Conservation (phyloP, 2,113 vertebrate genomes). For the Pipa parva region DNA sequence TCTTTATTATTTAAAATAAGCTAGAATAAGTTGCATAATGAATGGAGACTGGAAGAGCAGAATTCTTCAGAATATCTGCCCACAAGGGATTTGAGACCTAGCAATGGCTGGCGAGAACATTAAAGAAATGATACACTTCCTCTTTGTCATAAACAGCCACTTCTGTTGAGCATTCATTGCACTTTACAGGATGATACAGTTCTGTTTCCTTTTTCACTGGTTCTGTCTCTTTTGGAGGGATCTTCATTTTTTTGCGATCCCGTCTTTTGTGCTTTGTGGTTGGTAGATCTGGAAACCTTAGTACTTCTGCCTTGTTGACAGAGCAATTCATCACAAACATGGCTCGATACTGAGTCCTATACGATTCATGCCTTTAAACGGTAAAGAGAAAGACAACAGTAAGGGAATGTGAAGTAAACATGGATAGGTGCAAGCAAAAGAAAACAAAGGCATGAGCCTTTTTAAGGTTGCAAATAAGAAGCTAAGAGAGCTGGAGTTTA, state of each 20-base stretch:
- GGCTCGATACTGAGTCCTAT: conserved; percentile 90
- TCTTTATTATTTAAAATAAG: background rate
- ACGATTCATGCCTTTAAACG: conserved; percentile 87
- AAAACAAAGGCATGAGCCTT: too few relatives aligned
- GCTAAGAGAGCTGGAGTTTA: too few relatives aligned
- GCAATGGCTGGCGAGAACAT: conserved; percentile 87
- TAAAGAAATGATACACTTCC: conserved; percentile 95
- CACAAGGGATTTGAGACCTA: conserved; percentile 50
- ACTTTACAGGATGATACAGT: conserved; percentile 83
- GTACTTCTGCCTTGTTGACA: conserved; percentile 80
- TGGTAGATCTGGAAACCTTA: conserved; percentile 68
- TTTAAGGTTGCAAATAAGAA: too few relatives aligned
- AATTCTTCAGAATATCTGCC: background rate
- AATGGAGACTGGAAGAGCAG: background rate
- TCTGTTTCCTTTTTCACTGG: conserved; percentile 61
- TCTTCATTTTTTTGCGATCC: conserved; percentile 61
- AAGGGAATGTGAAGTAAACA: too few relatives aligned
- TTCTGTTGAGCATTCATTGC: conserved; percentile 86
- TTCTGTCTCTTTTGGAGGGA: conserved; percentile 28
- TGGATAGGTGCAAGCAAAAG: too few relatives aligned
- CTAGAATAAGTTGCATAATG: background rate
- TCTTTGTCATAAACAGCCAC: conserved; percentile 92
- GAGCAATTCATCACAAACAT: conserved; percentile 98
- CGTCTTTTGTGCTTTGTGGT: conserved; percentile 60
- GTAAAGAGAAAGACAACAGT: too few relatives aligned